Base-by-base conservation (phyloP, 2,113 vertebrate species). In the Echinops telfairi region DNA sequence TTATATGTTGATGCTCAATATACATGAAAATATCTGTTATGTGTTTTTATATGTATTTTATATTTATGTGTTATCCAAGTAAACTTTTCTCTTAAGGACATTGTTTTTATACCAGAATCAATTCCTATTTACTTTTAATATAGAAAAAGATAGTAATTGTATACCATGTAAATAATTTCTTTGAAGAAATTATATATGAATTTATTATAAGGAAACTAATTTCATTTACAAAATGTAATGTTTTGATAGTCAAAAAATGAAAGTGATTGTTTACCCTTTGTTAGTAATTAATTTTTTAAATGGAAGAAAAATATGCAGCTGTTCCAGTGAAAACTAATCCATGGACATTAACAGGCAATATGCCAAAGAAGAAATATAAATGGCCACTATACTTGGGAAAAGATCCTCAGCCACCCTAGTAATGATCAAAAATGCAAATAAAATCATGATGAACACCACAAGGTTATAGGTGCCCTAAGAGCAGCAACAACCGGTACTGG, bases 91-190 rank as follows among this genome's bases (percentile, higher is more conserved):
- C 84, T 82, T 92, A 83, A 88, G 77, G 29, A 23, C 33, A 92
- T 78, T 88, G 22, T 87, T 86, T 93, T 91, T 83, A 86, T 19
- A 43, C 47, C 77, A 83, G 38, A 95, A 88, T 91, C 64, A 86
- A 83, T 86, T 88, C 36, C 29, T 90, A 29, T 76, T 93, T 95
- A 76, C 53, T 85, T 97, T 90, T 83, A 90, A 66, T 86, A 58
- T 38, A 86, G 60, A 38, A 89, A 90, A 85, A 75, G 22, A 25
- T 53, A 78, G 43, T n/a, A 66, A 79, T 93, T 88, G 23, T 83
- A 22, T 83, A 92, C 64, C 33, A 47, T 90, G 23, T 62, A 95
- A 76, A 43, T 82, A 38, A 93, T 92, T 83, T 88, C 57, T 90
- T 92, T 38, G 71, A 78, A 89, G 64, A 94, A 96, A 33, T 93